Base-by-base conservation (phyloP, 1,140 invertebrate species). In the Lepidurus packardi region DNA sequence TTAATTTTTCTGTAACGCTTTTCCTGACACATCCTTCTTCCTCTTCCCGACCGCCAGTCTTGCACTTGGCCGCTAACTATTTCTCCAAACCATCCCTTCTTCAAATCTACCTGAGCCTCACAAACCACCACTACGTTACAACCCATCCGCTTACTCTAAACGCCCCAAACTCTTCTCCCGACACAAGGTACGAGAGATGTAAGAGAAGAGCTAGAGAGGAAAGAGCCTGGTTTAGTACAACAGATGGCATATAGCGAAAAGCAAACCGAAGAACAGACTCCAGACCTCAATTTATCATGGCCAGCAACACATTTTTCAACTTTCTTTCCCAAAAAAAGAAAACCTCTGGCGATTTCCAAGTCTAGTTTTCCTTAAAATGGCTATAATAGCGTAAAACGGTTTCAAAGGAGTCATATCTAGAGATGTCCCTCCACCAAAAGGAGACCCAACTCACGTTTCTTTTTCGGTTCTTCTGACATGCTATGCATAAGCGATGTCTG, bases 211-310 rank as follows among this genome's bases (percentile, higher is more conserved):
- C 16, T 4, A 65, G 53, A 65, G 16, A 65, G 53, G 21, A 65
- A 65, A 9, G 53, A 65, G 53, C 53, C 53, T 65, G 53, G 53
- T 65, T 21, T 65, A 65, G 13, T 65, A 65, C 53, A 65, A 65
- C 53, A 65, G 53, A 65, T 65, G 53, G 53, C 53, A 65, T 16
- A 65, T 65, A 65, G 53, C 53, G n/a, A 65, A 65, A 65, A 65
- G 53, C 53, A 65, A 65, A 65, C 53, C 53, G 53, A 65, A 65
- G 53, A n/a, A 65, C 53, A 65, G 53, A 65, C n/a, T 65, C 53
- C 53, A 65, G 53, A 65, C 53, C 53, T 65, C 53, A 65, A 11
- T 65, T 65, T 65, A 65, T 65, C 13, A 65, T 65, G 53, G 53
- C 53, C 53, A 65, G 6, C 9, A 9, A 65, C 21, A 9, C 53